Evolutionary conservation across 2,113 vertebrate species (phyloP).

Genomic region (Arothron firmamentum): DNA sequence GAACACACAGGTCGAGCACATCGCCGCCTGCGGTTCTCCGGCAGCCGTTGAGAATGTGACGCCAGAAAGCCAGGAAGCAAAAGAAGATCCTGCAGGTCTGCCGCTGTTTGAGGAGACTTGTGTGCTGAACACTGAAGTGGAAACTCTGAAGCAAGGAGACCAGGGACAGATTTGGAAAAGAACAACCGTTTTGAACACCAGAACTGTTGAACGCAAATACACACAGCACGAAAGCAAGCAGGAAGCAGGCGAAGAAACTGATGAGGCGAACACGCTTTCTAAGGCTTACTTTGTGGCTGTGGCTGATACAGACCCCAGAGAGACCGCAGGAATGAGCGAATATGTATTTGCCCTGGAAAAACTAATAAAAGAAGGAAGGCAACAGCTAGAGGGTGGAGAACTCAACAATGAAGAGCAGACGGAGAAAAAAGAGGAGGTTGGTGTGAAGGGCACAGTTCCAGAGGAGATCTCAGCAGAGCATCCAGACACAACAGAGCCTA

Average conservation of each 20-base stretch:
- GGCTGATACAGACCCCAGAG: background rate
- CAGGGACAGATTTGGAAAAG: slow-evolving; percentile 6
- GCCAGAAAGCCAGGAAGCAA: slow-evolving; percentile 34
- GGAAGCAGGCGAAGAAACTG: background rate
- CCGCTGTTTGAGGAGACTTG: background rate
- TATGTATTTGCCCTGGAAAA: background rate
- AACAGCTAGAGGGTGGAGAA: background rate
- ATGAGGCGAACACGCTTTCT: background rate
- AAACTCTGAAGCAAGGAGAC: background rate
- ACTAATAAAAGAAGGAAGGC: background rate
- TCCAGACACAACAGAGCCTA: background rate
- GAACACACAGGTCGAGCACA: background rate
- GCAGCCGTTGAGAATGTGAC: slow-evolving; percentile 44
- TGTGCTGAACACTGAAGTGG: background rate
- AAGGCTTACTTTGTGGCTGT: background rate
- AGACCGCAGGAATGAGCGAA: background rate
- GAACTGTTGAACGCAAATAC: background rate
- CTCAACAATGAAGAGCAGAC: background rate
- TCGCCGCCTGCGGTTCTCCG: slow-evolving; percentile 8
- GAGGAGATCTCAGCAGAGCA: background rate
- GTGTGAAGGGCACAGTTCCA: background rate
- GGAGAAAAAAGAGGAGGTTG: background rate
- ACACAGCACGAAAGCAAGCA: background rate
- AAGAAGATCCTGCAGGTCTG: slow-evolving; percentile 5
- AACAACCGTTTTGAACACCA: slow-evolving; percentile 1